A percentile compares a stretch with the other conserved stretches of the same genome.
phyloP scores from a whole-genome alignment of 2,888 invertebrate species.

The Heliconius hortense region DNA sequence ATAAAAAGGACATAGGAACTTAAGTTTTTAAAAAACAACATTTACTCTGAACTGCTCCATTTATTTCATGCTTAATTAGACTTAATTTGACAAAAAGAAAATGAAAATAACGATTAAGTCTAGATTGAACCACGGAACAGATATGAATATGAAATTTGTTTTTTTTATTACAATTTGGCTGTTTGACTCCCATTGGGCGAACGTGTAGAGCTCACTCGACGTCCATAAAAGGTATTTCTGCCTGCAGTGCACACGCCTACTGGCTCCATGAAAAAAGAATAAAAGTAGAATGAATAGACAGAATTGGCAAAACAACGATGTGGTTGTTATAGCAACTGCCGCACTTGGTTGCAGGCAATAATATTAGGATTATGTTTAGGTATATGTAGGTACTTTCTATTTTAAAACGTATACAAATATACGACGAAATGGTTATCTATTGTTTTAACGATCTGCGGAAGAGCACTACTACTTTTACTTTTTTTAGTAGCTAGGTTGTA shows the following conservation, averaged over 20 bases:
- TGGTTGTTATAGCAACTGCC: constrained; percentile 70
- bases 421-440: neutral
- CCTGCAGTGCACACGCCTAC: constrained; percentile 42
- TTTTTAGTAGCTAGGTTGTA: neutral
- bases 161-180: constrained; percentile 15
- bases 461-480: neutral
- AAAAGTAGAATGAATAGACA: constrained; percentile 63
- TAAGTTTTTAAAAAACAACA: neutral
- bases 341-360: constrained; percentile 52
- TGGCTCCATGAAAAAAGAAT: constrained; percentile 49
- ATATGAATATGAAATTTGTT: constrained; percentile 20
- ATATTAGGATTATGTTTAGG: constrained; percentile 34
- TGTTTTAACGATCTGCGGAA: neutral
- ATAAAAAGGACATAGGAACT: neutral
- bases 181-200: constrained; percentile 24
- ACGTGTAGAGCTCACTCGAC: constrained; percentile 46
- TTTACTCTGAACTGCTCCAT: neutral
- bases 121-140: neutral
- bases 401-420: constrained; percentile 13
- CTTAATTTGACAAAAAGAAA: neutral
- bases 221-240: constrained; percentile 52
- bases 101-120: neutral
- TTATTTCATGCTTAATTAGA: neutral
- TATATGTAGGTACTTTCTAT: constrained; percentile 24
- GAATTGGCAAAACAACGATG: constrained; percentile 77